Percentiles rank a stretch among this genome's conserved stretches.
phyloP scores from a whole-genome alignment of 2,113 vertebrate species.

The Scytalopus superciliaris region DNA sequence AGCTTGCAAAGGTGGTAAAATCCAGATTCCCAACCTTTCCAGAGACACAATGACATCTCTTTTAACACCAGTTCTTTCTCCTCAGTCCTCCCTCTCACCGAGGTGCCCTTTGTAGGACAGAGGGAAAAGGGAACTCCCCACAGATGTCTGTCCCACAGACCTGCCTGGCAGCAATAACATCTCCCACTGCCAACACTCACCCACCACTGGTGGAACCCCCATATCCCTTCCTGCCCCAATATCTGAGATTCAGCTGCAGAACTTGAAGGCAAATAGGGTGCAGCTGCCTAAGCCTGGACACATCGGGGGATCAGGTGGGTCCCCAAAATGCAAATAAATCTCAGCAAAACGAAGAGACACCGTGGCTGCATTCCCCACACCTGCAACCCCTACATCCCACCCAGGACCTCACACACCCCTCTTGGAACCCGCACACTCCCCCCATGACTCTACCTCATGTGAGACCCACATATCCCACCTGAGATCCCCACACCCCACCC shows the following conservation, averaged over 20 bases:
- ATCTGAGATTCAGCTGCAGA: fast-evolving
- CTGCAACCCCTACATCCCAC: no score
- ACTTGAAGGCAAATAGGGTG: fast-evolving
- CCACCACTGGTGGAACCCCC: background rate
- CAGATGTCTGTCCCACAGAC: background rate
- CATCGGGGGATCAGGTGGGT: fast-evolving
- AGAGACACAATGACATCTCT: background rate
- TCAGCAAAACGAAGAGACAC: fast-evolving
- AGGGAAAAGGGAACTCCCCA: background rate
- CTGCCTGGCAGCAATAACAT: fast-evolving
- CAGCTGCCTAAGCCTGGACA: background rate
- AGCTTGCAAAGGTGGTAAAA: background rate
- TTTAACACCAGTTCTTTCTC: background rate
- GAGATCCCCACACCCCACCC: background rate
- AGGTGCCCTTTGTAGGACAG: background rate
- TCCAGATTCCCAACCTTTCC: background rate
- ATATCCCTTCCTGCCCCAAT: background rate
- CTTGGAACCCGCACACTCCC: background rate
- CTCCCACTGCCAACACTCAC: background rate
- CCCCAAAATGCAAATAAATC: fast-evolving
- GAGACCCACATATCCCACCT: background rate
- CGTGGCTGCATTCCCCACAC: fast-evolving
- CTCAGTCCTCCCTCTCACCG: background rate
- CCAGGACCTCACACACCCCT: background rate
- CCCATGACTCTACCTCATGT: background rate